Base-by-base conservation (phyloP, 1,140 invertebrate genomes). In the Pararge aegeria region DNA sequence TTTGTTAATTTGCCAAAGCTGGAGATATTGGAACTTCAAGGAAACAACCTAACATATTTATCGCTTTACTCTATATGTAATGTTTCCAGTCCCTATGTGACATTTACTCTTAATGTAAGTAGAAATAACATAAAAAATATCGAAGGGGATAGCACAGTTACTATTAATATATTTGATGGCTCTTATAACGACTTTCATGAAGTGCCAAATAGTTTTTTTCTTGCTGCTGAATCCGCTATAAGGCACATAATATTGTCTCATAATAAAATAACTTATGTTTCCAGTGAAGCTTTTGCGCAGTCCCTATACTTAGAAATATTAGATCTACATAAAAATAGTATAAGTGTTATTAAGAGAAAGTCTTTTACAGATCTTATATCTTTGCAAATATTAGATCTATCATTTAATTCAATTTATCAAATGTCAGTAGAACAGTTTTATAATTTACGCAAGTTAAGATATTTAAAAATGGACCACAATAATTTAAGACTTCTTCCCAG, bases 341-440 rank as follows among this genome's bases (percentile, higher is more conserved):
- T 97, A 46, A 92, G 92, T 61, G 83, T 92, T n/a, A 78, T 97
- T 46, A 92, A 94, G 75, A 93, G 94, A 73, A 93, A 95, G 80
- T 94, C 95, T 10, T 96, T 96, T 73, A 91, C 92, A 62, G 94
- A 94, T 12, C 73, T 97, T 10, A 90, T 92, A 38, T 93, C 92
- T 34, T 80, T 98, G 6, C 95, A 97, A 80, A 92, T 94, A 52
- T 75, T 98, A 10, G 95, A 98, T 78, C 80, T 98, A 0, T 95
- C 94, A 46, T 92, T 93, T 64, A 98, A 98, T 83, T 83, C 91
- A 5, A 92, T 98, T 16, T 92, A 93, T 29, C 94, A 95, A 69
- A 85, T 98, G 55, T 94, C 95, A 15, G 93, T 93, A n/a, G 93
- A 94, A 74, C 95, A 96, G 77, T 97, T 97, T 86, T 93, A 93